Evolutionary conservation across 2,113 vertebrate genomes (phyloP).

Genomic region (Tupaia tana): DNA sequence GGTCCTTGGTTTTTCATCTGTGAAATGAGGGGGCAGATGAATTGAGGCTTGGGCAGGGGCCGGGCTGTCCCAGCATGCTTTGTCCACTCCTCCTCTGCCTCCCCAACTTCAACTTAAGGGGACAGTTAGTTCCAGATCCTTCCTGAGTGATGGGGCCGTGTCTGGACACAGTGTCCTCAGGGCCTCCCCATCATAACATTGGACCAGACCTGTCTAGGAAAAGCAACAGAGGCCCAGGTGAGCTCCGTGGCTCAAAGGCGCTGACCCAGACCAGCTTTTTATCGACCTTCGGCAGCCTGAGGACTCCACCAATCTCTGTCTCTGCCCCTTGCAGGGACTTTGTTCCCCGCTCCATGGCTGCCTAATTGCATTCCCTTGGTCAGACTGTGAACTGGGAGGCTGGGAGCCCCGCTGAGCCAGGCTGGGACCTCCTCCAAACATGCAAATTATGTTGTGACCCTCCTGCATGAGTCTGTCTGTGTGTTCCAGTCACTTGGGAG

Average conservation of each 20-base stretch:
- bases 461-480: rapidly evolving
- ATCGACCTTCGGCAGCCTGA: no score
- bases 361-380: neutral
- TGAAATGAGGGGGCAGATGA: no score
- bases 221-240: neutral
- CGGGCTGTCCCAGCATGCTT: neutral
- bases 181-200: no score
- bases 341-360: neutral
- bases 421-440: neutral
- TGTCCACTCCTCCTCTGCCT: neutral
- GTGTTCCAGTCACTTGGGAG: neutral
- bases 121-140: neutral
- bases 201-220: neutral
- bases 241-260: neutral
- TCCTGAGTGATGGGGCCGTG: neutral
- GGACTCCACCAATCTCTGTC: no score
- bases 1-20: neutral
- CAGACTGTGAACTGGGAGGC: neutral
- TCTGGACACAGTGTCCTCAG: no score
- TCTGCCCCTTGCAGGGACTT: neutral
- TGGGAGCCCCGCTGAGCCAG: neutral
- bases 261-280: no score
- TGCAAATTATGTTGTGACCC: no score
- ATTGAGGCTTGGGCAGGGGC: neutral
- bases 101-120: neutral